A percentile compares a stretch with the other conserved stretches of the same genome.
Conservation (phyloP, 2,797 vertebrate species). For the Halcyon chelicuti region DNA sequence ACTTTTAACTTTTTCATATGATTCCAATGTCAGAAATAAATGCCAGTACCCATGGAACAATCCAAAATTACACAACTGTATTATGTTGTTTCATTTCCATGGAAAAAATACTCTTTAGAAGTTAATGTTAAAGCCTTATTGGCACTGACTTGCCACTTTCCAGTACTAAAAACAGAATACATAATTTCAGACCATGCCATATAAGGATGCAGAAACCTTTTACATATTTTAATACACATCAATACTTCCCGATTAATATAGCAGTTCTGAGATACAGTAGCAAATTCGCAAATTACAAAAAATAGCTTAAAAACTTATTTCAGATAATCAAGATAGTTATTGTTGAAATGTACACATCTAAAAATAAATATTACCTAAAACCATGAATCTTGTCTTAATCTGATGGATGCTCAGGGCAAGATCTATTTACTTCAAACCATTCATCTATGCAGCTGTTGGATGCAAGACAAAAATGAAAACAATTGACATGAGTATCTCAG, state of each 20-base stretch:
- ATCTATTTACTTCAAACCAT: conserved; percentile 97
- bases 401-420: conserved; percentile 95
- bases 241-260: neutral
- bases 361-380: conserved; percentile 81
- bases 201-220: neutral
- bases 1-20: neutral
- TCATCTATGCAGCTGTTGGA: conserved; percentile 91
- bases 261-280: neutral
- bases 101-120: neutral
- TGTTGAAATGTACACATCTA: neutral
- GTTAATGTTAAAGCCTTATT: neutral
- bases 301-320: neutral
- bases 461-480: conserved; percentile 33
- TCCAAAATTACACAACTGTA: neutral
- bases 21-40: neutral
- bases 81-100: neutral
- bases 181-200: neutral
- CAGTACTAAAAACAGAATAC: neutral
- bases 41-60: neutral
- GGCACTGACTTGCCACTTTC: neutral
- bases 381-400: conserved; percentile 83
- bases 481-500: neutral
- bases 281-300: neutral
- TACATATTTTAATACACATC: neutral
- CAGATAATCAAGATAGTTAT: neutral